Base-by-base conservation (phyloP, 1,140 invertebrate genomes). In the Pollicipes pollicipes region DNA sequence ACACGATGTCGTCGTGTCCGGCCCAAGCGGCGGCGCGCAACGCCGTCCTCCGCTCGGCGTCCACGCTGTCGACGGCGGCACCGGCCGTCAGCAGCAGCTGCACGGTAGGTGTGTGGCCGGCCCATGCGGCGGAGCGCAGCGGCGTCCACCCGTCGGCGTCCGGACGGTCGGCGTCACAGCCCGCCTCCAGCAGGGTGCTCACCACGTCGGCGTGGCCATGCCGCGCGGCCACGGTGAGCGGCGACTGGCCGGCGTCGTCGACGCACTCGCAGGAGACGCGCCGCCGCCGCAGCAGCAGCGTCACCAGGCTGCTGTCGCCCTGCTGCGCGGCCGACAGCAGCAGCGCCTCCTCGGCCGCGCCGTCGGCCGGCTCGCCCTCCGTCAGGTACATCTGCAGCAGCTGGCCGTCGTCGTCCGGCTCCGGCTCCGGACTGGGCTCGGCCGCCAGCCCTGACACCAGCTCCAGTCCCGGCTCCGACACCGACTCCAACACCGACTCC, bases 1-100 rank as follows among this genome's bases (percentile, higher is more conserved):
- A 84, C 0, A 96, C 93, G 72, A 96, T 95, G 74, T 95, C 92
- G 66, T 91, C 90, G 81, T 97, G 93, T 35, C 87, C 93, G 66
- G 81, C 82, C 82, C 82, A 83, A 4, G 81, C 79, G 0, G 82
- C 82, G 8, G 82, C 92, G 75, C 94, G 90, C n/a, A 96, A 81
- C 0, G 93, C 91, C 2, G 93, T 96, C 73, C 93, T 84, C 29
- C 90, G 89, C 78, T 94, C 91, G 66, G 86, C 86, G 79, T 94
- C 91, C 1, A 89, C 88, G 70, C 85, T 87, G 78, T 96, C 90
- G 0, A 91, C 88, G 76, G 86, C 83, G 0, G 92, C 90, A 1
- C 90, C 89, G 4, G 88, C 76, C 45, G 78, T 77, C 35, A 93
- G 79, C 28, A 97, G 82, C 67, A 90, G 85, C 73, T 85, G 88